Evolutionary conservation across 2,113 vertebrate species (phyloP).

Genomic region (Erythrolamprus reginae): DNA sequence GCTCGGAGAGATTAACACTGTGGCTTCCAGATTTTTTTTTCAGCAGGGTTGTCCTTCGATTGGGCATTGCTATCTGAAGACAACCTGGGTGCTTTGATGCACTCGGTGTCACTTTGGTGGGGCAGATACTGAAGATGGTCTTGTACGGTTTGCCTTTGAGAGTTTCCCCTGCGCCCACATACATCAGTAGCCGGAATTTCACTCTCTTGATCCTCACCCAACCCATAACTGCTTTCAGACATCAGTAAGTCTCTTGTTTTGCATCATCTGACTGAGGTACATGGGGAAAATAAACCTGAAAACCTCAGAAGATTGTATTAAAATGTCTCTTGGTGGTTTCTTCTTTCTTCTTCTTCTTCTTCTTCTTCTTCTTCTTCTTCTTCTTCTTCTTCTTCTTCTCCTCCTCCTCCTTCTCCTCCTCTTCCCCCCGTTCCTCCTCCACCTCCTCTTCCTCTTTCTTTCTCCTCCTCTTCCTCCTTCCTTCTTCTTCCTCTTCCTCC

Average conservation of each 20-base stretch:
- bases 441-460: too few relatives aligned
- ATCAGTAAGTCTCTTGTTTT: not conserved
- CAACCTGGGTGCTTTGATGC: not conserved
- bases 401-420: too few relatives aligned
- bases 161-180: not conserved
- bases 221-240: not conserved
- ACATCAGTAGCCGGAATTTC: not conserved
- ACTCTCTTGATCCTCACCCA: not conserved
- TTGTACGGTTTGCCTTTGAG: not conserved
- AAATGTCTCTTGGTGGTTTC: too few relatives aligned
- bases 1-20: slow-evolving; percentile 73
- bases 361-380: too few relatives aligned
- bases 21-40: slow-evolving; percentile 60
- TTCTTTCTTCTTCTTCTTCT: too few relatives aligned
- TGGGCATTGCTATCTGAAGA: not conserved
- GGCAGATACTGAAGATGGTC: not conserved
- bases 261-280: not conserved
- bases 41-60: not conserved
- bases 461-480: too few relatives aligned
- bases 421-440: too few relatives aligned
- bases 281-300: not conserved
- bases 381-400: too few relatives aligned
- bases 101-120: not conserved
- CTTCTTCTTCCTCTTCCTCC: too few relatives aligned
- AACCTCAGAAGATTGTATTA: too few relatives aligned